Evolutionary conservation across 2,888 invertebrate species (phyloP).

Genomic region (Eilema griseolum): DNA sequence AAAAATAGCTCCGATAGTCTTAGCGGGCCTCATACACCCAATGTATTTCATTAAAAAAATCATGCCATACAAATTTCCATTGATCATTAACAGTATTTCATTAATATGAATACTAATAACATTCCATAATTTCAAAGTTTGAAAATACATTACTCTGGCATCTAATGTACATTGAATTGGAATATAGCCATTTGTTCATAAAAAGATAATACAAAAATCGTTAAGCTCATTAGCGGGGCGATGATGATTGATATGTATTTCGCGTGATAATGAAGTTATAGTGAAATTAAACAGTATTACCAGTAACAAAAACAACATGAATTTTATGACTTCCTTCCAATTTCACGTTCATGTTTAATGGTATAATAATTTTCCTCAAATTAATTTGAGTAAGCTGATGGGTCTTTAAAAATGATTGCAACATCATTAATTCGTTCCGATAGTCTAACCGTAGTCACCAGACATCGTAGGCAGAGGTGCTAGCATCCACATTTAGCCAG

Average conservation of each 20-base stretch:
- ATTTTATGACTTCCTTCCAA: not conserved
- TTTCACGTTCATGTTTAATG: not conserved
- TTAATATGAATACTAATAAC: too few species aligned
- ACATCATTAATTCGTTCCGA: too few species aligned
- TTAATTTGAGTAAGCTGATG: not conserved
- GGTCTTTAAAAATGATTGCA: too few species aligned
- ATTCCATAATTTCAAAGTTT: not conserved
- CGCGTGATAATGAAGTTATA: slow-evolving; percentile 42
- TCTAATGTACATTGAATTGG: not conserved
- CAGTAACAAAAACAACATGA: not conserved
- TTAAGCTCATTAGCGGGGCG: slow-evolving; percentile 29
- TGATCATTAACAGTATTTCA: too few species aligned
- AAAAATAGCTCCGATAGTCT: too few species aligned
- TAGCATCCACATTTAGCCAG: too few species aligned
- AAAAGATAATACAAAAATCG: slow-evolving; percentile 26
- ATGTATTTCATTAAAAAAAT: too few species aligned
- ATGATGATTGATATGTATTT: slow-evolving; percentile 42
- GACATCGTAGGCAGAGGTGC: too few species aligned
- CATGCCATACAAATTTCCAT: too few species aligned
- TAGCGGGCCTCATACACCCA: too few species aligned
- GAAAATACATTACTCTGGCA: not conserved
- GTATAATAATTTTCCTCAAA: not conserved
- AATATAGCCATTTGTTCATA: not conserved
- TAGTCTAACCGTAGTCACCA: too few species aligned
- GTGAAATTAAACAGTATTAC: slow-evolving; percentile 27